Percentiles rank a stretch among this genome's conserved stretches.
Conservation (phyloP, 2,113 vertebrate species). For the Petromus typicus region DNA sequence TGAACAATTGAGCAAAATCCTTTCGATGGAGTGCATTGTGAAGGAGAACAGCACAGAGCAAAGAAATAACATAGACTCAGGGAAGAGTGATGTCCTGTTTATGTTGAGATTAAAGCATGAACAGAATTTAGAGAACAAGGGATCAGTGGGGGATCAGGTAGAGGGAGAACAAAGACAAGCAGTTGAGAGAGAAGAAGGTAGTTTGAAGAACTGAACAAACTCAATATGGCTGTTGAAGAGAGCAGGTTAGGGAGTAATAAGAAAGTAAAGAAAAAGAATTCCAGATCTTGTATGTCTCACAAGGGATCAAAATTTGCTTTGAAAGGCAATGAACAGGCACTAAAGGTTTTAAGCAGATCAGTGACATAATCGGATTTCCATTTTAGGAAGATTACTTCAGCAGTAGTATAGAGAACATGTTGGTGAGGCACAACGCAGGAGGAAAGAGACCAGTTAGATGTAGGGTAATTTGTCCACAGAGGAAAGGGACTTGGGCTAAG, state of each 20-base stretch:
- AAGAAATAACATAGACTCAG: neutral
- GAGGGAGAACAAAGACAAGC: neutral
- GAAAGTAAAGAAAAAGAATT: neutral
- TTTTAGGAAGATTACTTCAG: slow-evolving; percentile 44
- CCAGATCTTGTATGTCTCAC: neutral
- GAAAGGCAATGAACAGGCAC: slow-evolving; percentile 39
- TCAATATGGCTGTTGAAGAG: neutral
- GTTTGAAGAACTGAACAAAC: neutral
- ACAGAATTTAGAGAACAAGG: neutral
- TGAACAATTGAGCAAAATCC: neutral
- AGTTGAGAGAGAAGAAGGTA: neutral
- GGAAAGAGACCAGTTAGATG: neutral
- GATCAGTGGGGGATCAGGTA: neutral
- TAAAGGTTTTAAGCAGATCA: slow-evolving; percentile 39
- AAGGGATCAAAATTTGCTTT: slow-evolving; percentile 53
- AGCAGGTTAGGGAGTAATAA: neutral
- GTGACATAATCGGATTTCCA: slow-evolving; percentile 42
- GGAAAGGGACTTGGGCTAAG: neutral
- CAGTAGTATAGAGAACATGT: neutral
- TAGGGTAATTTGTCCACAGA: neutral
- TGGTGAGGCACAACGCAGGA: neutral
- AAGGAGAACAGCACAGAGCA: neutral
- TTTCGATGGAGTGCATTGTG: neutral
- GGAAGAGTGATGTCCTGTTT: neutral
- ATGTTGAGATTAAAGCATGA: neutral